Base-by-base conservation (phyloP, 1,140 invertebrate species). In the Solen grandis region DNA sequence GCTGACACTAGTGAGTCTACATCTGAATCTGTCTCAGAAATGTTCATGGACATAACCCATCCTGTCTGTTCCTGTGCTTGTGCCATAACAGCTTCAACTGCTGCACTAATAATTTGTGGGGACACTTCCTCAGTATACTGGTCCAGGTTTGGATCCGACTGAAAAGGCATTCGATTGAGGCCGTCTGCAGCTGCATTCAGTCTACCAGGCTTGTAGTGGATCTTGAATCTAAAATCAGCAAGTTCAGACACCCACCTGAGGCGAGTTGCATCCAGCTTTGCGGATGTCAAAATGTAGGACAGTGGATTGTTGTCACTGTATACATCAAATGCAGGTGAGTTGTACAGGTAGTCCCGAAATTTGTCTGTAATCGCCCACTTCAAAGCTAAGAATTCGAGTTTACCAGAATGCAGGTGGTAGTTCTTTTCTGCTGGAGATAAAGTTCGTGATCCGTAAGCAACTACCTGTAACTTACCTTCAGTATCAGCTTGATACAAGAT, bases 371-470 rank as follows among this genome's bases (percentile, higher is more conserved):
- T n/a, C n/a, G n/a, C n/a, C n/a, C n/a, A n/a, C n/a, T n/a, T n/a
- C n/a, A n/a, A n/a, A n/a, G n/a, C n/a, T 22, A 82, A 35, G 22
- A 79, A 82, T 33, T 86, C 80, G 8, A 86, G 60, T 60, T 81
- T 83, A n/a, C n/a, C n/a, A n/a, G n/a, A n/a, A 25, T 79, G 74
- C 1, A 54, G 16, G 25, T 60, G 68, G 55, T 84, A 86, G 31
- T 79, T 82, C 52, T 80, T 74, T 46, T 84, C 83, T 35, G 69
- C 38, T 2, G 75, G 70, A 27, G 25, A 83, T 4, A 85, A 60
- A 5, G 25, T 74, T 25, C 83, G 41, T 19, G 69, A 81, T 1
- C 59, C 84, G 70, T 82, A 89, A 1, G 82, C 86, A 5, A 88
- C 80, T 19, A 86, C 82, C 5, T 13, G 27, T 19, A 57, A 22